Evolutionary conservation across 2,113 vertebrate species (phyloP).

Genomic region (Indicator indicator): DNA sequence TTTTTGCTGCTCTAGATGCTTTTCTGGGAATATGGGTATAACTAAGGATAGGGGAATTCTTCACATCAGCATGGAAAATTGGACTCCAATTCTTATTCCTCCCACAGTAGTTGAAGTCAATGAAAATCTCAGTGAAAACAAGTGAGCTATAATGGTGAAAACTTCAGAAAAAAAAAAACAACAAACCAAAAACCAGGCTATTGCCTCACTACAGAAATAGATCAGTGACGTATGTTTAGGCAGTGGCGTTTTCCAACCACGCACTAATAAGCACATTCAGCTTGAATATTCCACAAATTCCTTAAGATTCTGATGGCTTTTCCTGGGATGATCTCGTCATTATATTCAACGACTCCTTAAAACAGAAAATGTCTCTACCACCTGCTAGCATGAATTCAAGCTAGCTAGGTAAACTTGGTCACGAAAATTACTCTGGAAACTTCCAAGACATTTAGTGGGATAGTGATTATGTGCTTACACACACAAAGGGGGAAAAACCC

Average conservation of each 20-base stretch:
- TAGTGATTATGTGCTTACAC: neutral
- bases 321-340: neutral
- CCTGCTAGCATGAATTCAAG: neutral
- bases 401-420: neutral
- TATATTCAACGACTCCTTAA: conserved; percentile 22
- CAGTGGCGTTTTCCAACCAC: conserved; percentile 34
- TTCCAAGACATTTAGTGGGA: neutral
- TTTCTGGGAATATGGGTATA: neutral
- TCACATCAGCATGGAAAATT: neutral
- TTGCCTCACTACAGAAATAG: conserved; percentile 25
- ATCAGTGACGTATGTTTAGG: neutral
- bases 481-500: neutral
- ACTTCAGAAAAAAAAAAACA: neutral
- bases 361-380: neutral
- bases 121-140: neutral
- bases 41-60: neutral
- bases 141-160: conserved; percentile 16
- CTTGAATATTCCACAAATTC: conserved; percentile 33
- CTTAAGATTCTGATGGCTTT: neutral
- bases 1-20: neutral
- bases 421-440: neutral
- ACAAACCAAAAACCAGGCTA: neutral
- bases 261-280: conserved; percentile 28
- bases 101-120: no score
- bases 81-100: neutral